Conservation (phyloP, 2,888 invertebrate species). For the Torymus aiolomorphi region DNA sequence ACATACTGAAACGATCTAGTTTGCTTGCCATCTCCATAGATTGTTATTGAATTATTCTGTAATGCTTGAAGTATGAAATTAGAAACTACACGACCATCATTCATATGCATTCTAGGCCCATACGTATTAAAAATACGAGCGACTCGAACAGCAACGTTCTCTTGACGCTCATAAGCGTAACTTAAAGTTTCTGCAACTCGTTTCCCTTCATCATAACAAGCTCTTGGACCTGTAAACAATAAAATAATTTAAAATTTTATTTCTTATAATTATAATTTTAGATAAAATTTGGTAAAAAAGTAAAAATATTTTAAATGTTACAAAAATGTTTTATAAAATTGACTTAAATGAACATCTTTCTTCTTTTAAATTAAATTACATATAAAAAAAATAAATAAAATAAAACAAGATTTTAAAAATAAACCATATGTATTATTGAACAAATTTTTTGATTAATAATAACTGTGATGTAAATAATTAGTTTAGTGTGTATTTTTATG, state of each 20-base stretch:
- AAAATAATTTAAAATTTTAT: conserved; percentile 3
- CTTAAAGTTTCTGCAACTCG: conserved; percentile 96
- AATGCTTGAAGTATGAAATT: conserved; percentile 98
- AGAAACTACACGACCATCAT: conserved; percentile 98
- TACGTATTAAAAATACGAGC: conserved; percentile 99
- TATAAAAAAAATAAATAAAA: too few species aligned
- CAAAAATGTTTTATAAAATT: too few species aligned
- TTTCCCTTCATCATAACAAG: conserved; percentile 99
- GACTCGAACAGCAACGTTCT: conserved; percentile 94
- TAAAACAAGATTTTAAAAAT: too few species aligned
- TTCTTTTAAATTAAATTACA: too few species aligned
- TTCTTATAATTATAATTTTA: neutral
- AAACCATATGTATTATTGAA: too few species aligned
- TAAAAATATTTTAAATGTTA: too few species aligned
- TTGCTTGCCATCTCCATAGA: conserved; percentile 91
- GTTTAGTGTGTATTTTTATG: too few species aligned
- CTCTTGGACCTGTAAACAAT: conserved; percentile 84
- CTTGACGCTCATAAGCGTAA: conserved; percentile 98
- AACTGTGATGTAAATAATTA: too few species aligned
- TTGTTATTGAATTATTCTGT: conserved; percentile 94
- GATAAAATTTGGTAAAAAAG: too few species aligned
- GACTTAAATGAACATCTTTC: too few species aligned
- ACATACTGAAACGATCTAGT: conserved; percentile 99
- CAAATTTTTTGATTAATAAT: too few species aligned
- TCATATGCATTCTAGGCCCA: conserved; percentile 99